These are phyloP conservation scores for Pogonognathellus flavescens DNA, from an alignment of 1,140 invertebrate species.

Conservation along the genomic window DNA sequence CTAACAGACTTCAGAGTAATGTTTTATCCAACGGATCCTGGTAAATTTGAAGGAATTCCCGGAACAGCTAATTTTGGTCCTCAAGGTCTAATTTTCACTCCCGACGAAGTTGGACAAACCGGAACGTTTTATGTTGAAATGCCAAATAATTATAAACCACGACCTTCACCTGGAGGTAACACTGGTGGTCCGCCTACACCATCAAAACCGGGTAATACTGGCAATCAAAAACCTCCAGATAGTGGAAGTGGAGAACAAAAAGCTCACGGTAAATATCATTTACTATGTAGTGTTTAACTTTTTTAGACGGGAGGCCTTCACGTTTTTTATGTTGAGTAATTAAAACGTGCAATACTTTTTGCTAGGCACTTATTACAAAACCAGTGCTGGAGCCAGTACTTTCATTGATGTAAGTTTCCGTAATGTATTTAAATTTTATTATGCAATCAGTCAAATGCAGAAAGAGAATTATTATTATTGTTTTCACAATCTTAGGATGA, in stretches of 20 bases:
- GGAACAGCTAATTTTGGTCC: neutral
- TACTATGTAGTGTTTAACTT: no score
- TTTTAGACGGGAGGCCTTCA: no score
- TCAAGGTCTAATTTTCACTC: neutral
- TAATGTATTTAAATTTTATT: neutral
- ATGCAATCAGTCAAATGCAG: no score
- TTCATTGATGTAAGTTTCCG: neutral
- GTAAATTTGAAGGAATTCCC: neutral
- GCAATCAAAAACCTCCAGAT: neutral
- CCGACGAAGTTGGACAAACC: neutral
- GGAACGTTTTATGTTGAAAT: slow-evolving; percentile 4
- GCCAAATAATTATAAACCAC: neutral
- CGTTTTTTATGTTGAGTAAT: no score
- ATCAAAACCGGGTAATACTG: neutral
- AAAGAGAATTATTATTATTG: no score
- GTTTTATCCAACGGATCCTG: neutral
- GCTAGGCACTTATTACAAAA: slow-evolving; percentile 1
- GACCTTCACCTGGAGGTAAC: neutral
- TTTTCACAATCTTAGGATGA: neutral
- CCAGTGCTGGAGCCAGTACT: neutral
- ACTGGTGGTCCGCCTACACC: neutral
- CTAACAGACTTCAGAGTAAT: neutral
- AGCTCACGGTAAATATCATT: neutral
- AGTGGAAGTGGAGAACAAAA: neutral
- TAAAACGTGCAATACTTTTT: no score